A percentile compares a stretch with the other conserved stretches of the same genome.
phyloP scores from a whole-genome alignment of 2,113 vertebrate genomes.

The Thunnus thynnus region DNA sequence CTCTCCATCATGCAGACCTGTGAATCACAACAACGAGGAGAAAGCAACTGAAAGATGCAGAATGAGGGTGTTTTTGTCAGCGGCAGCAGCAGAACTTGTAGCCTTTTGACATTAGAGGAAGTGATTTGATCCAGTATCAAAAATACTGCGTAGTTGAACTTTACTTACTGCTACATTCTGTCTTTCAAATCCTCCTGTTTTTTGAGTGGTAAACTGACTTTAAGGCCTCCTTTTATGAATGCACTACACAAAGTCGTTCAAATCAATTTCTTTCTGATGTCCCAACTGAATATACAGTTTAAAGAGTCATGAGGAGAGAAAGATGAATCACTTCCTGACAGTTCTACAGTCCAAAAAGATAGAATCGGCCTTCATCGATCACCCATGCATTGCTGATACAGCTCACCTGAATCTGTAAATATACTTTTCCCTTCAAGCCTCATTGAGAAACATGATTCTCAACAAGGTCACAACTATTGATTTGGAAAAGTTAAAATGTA shows the following conservation, averaged over 20 bases:
- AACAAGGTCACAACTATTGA: not conserved
- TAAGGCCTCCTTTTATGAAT: not conserved
- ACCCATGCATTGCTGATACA: too few species aligned
- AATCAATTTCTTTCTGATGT: too few species aligned
- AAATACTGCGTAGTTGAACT: too few species aligned
- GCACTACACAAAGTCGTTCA: not conserved
- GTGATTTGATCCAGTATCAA: too few species aligned
- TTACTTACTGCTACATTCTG: too few species aligned
- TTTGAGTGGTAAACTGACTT: not conserved
- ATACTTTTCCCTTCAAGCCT: not conserved
- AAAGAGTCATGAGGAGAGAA: not conserved
- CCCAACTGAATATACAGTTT: not conserved
- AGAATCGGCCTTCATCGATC: not conserved
- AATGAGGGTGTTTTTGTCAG: not conserved
- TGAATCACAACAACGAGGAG: not conserved
- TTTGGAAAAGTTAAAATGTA: not conserved
- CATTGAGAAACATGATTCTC: not conserved
- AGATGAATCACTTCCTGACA: not conserved
- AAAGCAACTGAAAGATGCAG: not conserved
- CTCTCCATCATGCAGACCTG: not conserved
- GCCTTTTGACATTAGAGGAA: not conserved
- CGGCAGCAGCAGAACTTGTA: not conserved
- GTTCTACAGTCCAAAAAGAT: not conserved
- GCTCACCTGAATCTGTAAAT: not conserved
- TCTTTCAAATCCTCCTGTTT: too few species aligned